Conservation (phyloP, 2,888 invertebrate species). For the Thumatha senex region DNA sequence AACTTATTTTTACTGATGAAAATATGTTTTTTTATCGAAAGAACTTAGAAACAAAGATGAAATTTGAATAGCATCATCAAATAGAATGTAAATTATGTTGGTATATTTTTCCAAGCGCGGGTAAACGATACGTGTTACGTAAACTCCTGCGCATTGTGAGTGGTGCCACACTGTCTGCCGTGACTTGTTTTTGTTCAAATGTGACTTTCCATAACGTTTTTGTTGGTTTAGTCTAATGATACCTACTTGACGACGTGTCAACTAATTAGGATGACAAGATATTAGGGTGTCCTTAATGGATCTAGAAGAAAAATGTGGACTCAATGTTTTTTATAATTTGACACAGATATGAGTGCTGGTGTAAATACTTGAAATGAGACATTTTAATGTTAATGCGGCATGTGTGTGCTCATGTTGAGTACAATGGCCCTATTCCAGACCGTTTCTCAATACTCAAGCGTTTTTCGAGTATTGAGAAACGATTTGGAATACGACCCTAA, state of each 20-base stretch:
- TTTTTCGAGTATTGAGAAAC: no score
- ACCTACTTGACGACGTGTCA: slow-evolving; percentile 45
- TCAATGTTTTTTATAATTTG: not conserved
- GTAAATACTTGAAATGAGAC: no score
- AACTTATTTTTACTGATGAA: not conserved
- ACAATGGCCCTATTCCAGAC: no score
- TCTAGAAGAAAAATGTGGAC: not conserved
- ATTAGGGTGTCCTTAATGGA: slow-evolving; percentile 12
- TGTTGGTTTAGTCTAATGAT: slow-evolving; percentile 53
- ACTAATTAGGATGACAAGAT: slow-evolving; percentile 31
- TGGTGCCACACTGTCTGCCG: slow-evolving; percentile 77
- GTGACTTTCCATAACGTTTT: slow-evolving; percentile 45
- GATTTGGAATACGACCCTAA: no score
- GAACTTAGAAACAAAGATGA: not conserved
- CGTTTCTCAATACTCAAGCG: no score
- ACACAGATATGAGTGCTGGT: no score
- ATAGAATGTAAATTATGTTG: not conserved
- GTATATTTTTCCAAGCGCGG: slow-evolving; percentile 48
- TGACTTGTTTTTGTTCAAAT: slow-evolving; percentile 44
- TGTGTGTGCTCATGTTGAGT: no score
- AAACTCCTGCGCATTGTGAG: slow-evolving; percentile 57
- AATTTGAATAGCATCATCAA: not conserved
- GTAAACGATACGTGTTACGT: slow-evolving; percentile 47
- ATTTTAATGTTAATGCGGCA: no score
- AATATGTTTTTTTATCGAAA: not conserved